A percentile compares a stretch with the other conserved stretches of the same genome.
These are phyloP conservation scores for Trissolcus basalis DNA, from an alignment of 1,140 invertebrate genomes.

Conservation along the genomic window DNA sequence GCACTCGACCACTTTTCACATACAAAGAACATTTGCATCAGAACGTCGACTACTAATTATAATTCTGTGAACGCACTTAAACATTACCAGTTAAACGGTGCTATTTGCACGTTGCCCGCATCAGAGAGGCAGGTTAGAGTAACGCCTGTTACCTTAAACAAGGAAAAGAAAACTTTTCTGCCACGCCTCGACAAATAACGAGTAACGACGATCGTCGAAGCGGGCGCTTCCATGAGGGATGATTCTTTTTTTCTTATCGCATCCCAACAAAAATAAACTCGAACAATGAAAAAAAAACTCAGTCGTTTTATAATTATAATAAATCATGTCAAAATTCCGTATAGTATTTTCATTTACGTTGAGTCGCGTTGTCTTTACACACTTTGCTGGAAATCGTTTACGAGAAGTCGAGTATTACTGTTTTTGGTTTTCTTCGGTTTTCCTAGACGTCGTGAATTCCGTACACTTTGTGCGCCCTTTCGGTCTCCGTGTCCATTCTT, in stretches of 20 bases:
- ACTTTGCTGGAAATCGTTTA: background rate
- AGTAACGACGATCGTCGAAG: constrained; percentile 37
- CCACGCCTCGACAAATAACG: constrained; percentile 24
- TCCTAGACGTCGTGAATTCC: constrained; percentile 43
- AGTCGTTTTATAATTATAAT: too few relatives aligned
- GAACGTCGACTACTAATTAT: constrained; percentile 3
- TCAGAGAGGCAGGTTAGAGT: constrained; percentile 11
- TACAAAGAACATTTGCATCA: background rate
- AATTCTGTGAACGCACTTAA: constrained; percentile 12
- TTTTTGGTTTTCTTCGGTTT: too few relatives aligned
- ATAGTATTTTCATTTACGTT: too few relatives aligned
- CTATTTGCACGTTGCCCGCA: constrained; percentile 70
- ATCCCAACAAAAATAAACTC: background rate
- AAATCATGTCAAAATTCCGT: too few relatives aligned
- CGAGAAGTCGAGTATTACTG: background rate
- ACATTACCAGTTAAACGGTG: constrained; percentile 42
- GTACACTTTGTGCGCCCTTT: constrained; percentile 32
- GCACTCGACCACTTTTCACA: constrained; percentile 4
- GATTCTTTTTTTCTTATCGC: background rate
- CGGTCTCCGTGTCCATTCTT: constrained; percentile 28
- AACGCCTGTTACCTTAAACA: constrained; percentile 10
- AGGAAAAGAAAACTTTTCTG: background rate
- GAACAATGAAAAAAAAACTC: too few relatives aligned
- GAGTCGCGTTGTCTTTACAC: too few relatives aligned
- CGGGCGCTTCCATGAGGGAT: background rate